These are phyloP conservation scores for Leucophenga montana DNA, from an alignment of 2,888 invertebrate species.

Conservation along the genomic window DNA sequence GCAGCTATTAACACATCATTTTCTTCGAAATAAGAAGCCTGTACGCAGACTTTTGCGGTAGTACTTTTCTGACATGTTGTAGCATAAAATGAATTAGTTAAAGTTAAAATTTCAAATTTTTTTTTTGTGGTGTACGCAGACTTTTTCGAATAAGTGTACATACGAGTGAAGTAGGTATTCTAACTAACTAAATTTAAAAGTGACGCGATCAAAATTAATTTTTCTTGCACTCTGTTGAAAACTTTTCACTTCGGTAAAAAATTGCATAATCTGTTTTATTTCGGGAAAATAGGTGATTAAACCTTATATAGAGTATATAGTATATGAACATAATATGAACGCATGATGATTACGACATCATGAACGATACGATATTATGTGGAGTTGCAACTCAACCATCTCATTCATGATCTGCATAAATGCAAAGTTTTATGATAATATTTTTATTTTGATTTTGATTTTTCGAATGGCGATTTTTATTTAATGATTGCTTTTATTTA, in stretches of 20 bases:
- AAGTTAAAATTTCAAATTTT: no score
- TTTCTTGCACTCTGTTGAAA: neutral
- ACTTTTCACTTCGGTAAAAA: no score
- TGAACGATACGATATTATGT: slow-evolving; percentile 71
- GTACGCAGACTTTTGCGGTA: no score
- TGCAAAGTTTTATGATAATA: slow-evolving; percentile 63
- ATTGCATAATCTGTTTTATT: no score
- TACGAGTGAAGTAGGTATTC: no score
- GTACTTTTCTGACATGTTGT: no score
- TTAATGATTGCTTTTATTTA: slow-evolving; percentile 17
- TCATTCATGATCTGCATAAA: slow-evolving; percentile 69
- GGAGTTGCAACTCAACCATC: slow-evolving; percentile 73
- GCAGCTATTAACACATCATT: no score
- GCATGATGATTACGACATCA: slow-evolving; percentile 60
- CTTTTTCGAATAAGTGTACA: no score
- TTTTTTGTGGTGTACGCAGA: no score
- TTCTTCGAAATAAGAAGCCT: no score
- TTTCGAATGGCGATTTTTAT: slow-evolving; percentile 16
- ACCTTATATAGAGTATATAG: neutral
- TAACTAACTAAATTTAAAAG: no score
- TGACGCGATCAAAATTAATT: slow-evolving; percentile 9
- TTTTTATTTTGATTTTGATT: slow-evolving; percentile 37
- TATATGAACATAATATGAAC: slow-evolving; percentile 69
- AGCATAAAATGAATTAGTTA: no score
- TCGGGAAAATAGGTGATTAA: slow-evolving; percentile 8